Evolutionary conservation across 2,888 invertebrate genomes (phyloP).

Genomic region (Apamea anceps): DNA sequence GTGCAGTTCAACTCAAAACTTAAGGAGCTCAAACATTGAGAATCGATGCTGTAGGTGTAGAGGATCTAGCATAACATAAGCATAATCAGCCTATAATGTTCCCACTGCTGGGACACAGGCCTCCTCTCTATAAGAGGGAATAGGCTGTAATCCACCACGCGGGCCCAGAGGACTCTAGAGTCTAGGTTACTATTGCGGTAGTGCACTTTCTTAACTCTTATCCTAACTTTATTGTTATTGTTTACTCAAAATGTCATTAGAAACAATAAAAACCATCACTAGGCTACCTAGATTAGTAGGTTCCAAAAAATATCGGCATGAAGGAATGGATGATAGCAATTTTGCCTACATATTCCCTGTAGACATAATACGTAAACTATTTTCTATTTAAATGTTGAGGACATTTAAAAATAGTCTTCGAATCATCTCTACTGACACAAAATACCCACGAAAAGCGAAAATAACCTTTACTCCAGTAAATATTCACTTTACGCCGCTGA

Average conservation of each 20-base stretch:
- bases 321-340: background rate
- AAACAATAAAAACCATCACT: background rate
- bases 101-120: no score
- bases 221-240: no score
- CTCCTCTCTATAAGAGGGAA: no score
- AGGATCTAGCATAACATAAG: no score
- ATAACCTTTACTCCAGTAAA: conserved; percentile 11
- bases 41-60: no score
- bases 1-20: no score
- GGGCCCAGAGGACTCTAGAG: no score
- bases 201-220: background rate
- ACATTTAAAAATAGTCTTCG: conserved; percentile 19
- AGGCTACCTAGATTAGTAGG: background rate
- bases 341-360: background rate
- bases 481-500: conserved; percentile 23
- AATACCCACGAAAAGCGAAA: background rate
- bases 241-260: no score
- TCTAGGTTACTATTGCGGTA: no score
- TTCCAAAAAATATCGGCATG: conserved; percentile 1
- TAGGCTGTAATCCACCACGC: no score
- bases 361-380: background rate
- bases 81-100: no score
- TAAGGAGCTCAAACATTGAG: no score
- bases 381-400: conserved; percentile 11
- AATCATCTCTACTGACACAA: background rate